phyloP scores from a whole-genome alignment of 2,113 vertebrate species.

The Rhinoderma darwinii region DNA sequence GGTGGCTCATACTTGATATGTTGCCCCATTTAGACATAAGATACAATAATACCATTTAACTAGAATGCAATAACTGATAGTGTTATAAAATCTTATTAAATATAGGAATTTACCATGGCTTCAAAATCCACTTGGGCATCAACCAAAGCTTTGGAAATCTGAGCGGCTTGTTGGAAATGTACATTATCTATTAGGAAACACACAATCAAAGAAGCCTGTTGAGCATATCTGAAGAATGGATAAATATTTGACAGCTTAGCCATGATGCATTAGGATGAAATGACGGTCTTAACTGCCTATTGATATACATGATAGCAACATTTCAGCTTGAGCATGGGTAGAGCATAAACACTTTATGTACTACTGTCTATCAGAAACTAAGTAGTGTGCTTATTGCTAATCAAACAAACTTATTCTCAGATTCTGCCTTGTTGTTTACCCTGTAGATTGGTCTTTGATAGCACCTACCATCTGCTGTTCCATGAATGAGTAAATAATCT shows the following conservation, averaged over 20 bases:
- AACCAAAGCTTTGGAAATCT: slow-evolving; percentile 96
- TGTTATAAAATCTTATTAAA: neutral
- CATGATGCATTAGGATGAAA: slow-evolving; percentile 71
- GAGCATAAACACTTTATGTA: slow-evolving; percentile 73
- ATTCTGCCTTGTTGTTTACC: slow-evolving; percentile 77
- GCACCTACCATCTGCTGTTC: slow-evolving; percentile 96
- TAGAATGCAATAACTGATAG: neutral
- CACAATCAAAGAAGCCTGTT: slow-evolving; percentile 58
- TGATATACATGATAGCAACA: slow-evolving; percentile 74
- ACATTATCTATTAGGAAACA: slow-evolving; percentile 89
- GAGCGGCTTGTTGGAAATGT: slow-evolving; percentile 98
- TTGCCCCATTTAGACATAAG: neutral
- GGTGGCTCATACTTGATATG: neutral
- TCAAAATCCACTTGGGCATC: slow-evolving; percentile 93
- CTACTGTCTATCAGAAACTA: slow-evolving; percentile 72
- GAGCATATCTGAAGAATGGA: slow-evolving; percentile 55
- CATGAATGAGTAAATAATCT: slow-evolving; percentile 93
- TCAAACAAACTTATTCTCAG: slow-evolving; percentile 79
- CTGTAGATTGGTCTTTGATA: slow-evolving; percentile 71
- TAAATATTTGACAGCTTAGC: slow-evolving; percentile 72
- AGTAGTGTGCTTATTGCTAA: slow-evolving; percentile 77
- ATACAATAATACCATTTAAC: neutral
- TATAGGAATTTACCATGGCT: slow-evolving; percentile 83
- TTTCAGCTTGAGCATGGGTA: slow-evolving; percentile 66
- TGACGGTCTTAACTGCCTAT: slow-evolving; percentile 74